Percentiles rank a stretch among this genome's conserved stretches.
These are phyloP conservation scores for Rhynchotus rufescens DNA, from an alignment of 2,797 vertebrate genomes.

Conservation along the genomic window DNA sequence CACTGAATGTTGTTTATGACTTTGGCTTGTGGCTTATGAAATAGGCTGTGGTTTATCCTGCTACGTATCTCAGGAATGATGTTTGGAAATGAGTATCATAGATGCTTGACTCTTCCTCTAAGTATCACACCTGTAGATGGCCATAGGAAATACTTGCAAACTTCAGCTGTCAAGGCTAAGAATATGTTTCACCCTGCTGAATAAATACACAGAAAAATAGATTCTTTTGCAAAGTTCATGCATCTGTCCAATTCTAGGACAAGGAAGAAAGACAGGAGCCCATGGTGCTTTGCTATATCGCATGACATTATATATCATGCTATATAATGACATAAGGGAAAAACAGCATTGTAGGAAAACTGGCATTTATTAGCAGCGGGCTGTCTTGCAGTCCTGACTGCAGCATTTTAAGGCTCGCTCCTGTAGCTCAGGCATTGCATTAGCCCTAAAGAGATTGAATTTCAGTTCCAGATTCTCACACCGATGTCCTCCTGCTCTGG, in stretches of 20 bases:
- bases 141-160: not conserved
- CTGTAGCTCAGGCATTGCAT: not conserved
- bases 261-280: not conserved
- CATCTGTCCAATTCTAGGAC: not conserved
- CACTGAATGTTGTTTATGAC: not conserved
- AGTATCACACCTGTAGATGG: not conserved
- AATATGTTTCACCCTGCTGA: rapidly evolving
- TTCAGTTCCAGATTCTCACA: not conserved
- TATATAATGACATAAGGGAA: not conserved
- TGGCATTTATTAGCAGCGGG: not conserved
- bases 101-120: not conserved
- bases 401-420: not conserved
- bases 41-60: not conserved
- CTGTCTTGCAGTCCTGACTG: rapidly evolving
- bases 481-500: not conserved
- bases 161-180: not conserved
- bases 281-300: rapidly evolving
- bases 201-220: not conserved
- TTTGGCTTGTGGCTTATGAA: not conserved
- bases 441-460: not conserved
- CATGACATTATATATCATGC: no score
- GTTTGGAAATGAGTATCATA: not conserved
- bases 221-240: rapidly evolving
- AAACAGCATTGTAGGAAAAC: not conserved
- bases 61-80: not conserved